These are phyloP conservation scores for Silurus lanzhouensis DNA, from an alignment of 2,797 vertebrate genomes.

Conservation along the genomic window DNA sequence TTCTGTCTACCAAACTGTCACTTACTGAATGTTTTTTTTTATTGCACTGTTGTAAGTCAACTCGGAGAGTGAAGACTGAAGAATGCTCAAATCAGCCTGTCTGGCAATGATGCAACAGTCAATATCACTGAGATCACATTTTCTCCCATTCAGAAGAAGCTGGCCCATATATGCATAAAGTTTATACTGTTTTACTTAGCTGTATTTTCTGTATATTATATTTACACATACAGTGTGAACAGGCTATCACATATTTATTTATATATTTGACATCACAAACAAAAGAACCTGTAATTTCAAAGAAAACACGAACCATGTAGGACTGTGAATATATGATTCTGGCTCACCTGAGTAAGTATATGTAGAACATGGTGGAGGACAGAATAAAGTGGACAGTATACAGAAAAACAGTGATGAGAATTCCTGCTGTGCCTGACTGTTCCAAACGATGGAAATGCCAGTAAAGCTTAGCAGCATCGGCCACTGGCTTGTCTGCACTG, in stretches of 20 bases:
- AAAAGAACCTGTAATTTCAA: not conserved
- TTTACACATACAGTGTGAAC: not conserved
- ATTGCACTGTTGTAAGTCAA: not conserved
- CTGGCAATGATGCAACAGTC: too few relatives aligned
- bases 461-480: slow-evolving; percentile 90
- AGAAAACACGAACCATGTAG: not conserved
- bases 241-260: not conserved
- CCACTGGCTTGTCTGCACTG: slow-evolving; percentile 77
- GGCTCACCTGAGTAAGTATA: slow-evolving; percentile 87
- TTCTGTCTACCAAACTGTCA: not conserved
- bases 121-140: too few relatives aligned
- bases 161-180: too few relatives aligned
- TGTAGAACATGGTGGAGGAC: slow-evolving; percentile 78
- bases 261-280: not conserved
- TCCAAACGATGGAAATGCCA: slow-evolving; percentile 83
- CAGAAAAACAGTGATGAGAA: slow-evolving; percentile 82
- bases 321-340: not conserved
- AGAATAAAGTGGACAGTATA: slow-evolving; percentile 80
- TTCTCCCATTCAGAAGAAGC: too few relatives aligned
- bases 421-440: slow-evolving; percentile 79
- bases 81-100: too few relatives aligned
- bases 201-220: not conserved
- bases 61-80: not conserved
- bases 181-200: not conserved
- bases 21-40: not conserved